A percentile compares a stretch with the other conserved stretches of the same genome.
Evolutionary conservation across 2,888 invertebrate species (phyloP).

Genomic region (Pterostichus niger): DNA sequence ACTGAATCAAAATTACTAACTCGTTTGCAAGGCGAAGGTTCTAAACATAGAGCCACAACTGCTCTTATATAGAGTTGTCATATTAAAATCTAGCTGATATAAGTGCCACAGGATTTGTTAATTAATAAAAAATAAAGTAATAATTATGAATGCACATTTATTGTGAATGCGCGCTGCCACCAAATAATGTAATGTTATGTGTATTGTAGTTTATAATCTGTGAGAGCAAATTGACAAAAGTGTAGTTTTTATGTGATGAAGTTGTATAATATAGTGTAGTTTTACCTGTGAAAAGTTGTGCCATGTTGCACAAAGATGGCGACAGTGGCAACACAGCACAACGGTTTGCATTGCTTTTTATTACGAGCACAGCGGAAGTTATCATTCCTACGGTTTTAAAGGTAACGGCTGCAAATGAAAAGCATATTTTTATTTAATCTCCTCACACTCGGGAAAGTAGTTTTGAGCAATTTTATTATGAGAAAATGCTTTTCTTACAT

Average conservation of each 20-base stretch:
- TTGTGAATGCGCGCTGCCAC: neutral
- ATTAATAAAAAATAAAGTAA: too few relatives aligned
- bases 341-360: slow-evolving; percentile 62
- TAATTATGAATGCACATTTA: too few relatives aligned
- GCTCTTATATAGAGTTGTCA: too few relatives aligned
- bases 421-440: slow-evolving; percentile 63
- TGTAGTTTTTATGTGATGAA: slow-evolving; percentile 14
- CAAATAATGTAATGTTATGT: neutral
- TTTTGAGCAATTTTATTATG: slow-evolving; percentile 55
- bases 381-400: slow-evolving; percentile 61
- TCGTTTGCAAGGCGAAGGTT: too few relatives aligned
- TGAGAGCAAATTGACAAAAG: slow-evolving; percentile 7
- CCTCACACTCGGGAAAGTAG: slow-evolving; percentile 59
- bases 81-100: too few relatives aligned
- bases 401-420: slow-evolving; percentile 63
- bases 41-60: too few relatives aligned
- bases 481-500: slow-evolving; percentile 49
- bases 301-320: slow-evolving; percentile 39
- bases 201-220: slow-evolving; percentile 8
- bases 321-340: slow-evolving; percentile 44
- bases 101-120: too few relatives aligned
- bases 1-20: too few relatives aligned
- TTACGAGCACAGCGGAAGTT: slow-evolving; percentile 51
- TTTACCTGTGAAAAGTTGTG: slow-evolving; percentile 10
- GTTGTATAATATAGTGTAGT: slow-evolving; percentile 37